Evolutionary conservation across 2,797 vertebrate species (phyloP).

Genomic region (Eulemur coronatus): DNA sequence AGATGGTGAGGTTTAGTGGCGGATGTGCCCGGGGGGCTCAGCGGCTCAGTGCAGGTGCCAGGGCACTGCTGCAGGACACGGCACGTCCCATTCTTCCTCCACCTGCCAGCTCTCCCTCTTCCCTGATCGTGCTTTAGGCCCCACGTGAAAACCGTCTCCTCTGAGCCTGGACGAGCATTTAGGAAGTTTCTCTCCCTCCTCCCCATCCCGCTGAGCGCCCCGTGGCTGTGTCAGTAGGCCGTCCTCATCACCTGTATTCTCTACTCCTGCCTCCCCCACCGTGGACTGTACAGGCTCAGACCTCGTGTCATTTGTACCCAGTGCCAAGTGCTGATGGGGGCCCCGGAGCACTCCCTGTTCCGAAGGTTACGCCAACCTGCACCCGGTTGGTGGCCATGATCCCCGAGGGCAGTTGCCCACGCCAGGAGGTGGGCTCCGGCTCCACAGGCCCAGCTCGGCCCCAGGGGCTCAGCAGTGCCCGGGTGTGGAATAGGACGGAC

Average conservation of each 20-base stretch:
- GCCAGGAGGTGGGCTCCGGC: neutral
- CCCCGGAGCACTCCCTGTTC: neutral
- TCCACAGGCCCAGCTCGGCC: neutral
- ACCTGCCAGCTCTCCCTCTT: neutral
- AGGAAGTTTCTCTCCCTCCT: neutral
- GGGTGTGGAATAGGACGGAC: fast-evolving
- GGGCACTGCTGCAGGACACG: too few species aligned
- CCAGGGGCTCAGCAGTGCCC: neutral
- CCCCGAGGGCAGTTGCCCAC: neutral
- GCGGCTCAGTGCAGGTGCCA: neutral
- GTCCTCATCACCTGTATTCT: neutral
- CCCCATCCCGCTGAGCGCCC: fast-evolving
- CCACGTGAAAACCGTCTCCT: neutral
- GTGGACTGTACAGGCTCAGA: too few species aligned
- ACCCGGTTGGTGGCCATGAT: neutral
- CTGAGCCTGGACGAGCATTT: neutral
- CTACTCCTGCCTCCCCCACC: neutral
- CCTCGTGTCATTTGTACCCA: neutral
- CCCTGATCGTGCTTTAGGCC: neutral
- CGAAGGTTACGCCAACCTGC: neutral
- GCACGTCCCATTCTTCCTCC: neutral
- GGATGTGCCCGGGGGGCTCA: fast-evolving
- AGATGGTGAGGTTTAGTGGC: fast-evolving
- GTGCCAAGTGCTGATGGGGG: too few species aligned
- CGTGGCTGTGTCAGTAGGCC: neutral